Percentiles rank a stretch among this genome's conserved stretches.
Evolutionary conservation across 2,113 vertebrate species (phyloP).

Genomic region (Oceanodroma tethys): DNA sequence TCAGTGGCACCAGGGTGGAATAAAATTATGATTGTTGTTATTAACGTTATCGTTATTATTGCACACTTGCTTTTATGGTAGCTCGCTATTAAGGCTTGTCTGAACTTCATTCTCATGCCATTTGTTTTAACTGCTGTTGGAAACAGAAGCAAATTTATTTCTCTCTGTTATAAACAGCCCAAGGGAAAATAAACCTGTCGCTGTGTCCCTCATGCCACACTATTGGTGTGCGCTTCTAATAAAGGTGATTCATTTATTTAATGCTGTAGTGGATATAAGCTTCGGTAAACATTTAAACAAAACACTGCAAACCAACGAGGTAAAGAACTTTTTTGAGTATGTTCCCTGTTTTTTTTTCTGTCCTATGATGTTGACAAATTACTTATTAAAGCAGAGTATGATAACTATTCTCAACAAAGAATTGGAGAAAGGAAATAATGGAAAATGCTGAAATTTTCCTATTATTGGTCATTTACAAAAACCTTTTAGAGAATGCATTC

Average conservation of each 20-base stretch:
- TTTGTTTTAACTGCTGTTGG: not conserved
- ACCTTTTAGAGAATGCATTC: not conserved
- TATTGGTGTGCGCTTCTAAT: not conserved
- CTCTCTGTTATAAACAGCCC: not conserved
- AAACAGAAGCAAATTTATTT: not conserved
- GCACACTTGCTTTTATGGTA: not conserved
- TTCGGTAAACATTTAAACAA: not conserved
- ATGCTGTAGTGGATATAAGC: not conserved
- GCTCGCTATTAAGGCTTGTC: not conserved
- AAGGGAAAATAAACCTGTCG: not conserved
- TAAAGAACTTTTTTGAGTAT: not conserved
- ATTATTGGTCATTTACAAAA: not conserved
- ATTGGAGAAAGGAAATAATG: not conserved
- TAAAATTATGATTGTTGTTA: not conserved
- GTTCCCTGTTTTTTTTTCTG: not conserved
- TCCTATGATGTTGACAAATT: not conserved
- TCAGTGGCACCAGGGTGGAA: not conserved
- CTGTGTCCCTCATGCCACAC: not conserved
- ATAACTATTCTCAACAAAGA: not conserved
- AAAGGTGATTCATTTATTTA: not conserved
- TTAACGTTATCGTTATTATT: not conserved
- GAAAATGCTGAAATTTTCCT: not conserved
- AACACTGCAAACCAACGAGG: not conserved
- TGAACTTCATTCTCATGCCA: not conserved
- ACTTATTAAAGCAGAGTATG: not conserved